These are phyloP conservation scores for Okapia johnstoni DNA, from an alignment of 2,113 vertebrate genomes.

Conservation along the genomic window DNA sequence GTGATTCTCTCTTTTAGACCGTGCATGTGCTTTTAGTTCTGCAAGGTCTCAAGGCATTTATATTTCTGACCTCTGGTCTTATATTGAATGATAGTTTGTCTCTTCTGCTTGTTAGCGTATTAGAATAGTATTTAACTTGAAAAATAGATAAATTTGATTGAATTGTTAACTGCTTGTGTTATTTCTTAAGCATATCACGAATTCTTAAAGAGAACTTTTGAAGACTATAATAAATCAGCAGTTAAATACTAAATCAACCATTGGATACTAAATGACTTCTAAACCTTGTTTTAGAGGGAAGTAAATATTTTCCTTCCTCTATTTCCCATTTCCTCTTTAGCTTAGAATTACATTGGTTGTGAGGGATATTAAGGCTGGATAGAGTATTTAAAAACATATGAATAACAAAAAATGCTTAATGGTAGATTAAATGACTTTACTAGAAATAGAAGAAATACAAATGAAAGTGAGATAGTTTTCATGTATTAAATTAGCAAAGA, in stretches of 20 bases:
- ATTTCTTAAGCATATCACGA: constrained; percentile 6
- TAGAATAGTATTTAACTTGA: constrained; percentile 16
- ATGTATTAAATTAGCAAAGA: constrained; percentile 15
- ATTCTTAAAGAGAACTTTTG: constrained; percentile 22
- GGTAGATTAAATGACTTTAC: neutral
- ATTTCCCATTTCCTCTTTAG: neutral
- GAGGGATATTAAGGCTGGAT: neutral
- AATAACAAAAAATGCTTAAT: constrained; percentile 34
- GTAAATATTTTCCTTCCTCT: neutral
- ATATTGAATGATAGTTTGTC: neutral
- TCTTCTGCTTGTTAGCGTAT: neutral
- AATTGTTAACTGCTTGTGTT: constrained; percentile 10
- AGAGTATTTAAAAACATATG: constrained; percentile 34
- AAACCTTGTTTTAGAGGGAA: constrained; percentile 10
- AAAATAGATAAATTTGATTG: constrained; percentile 29
- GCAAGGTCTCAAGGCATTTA: neutral
- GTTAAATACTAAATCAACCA: neutral
- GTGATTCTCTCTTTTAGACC: neutral
- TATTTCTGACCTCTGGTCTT: neutral
- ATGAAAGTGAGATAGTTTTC: constrained; percentile 26
- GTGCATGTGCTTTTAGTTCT: neutral
- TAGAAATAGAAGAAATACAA: neutral
- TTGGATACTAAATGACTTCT: constrained; percentile 1
- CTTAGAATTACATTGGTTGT: neutral
- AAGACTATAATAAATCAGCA: neutral